These are phyloP conservation scores for Hydropotes inermis DNA, from an alignment of 2,113 vertebrate species.

Conservation along the genomic window DNA sequence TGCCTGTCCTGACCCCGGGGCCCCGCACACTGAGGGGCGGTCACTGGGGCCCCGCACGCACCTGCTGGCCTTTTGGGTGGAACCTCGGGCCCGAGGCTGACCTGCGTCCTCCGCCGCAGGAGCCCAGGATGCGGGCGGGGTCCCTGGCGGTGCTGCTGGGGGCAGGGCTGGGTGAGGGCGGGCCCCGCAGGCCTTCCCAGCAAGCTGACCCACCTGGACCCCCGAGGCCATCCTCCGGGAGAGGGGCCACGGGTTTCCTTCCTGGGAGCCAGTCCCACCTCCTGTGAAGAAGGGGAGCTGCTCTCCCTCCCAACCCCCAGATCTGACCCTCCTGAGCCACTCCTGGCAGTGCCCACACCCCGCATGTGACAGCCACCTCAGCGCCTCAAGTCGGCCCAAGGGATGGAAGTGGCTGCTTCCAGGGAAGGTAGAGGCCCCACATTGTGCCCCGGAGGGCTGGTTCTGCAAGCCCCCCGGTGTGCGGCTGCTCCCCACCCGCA, in stretches of 20 bases:
- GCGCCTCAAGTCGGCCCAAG: not conserved
- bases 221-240: not conserved
- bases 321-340: not conserved
- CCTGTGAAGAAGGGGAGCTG: no score
- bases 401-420: not conserved
- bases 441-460: rapidly evolving
- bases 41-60: rapidly evolving
- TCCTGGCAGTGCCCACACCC: not conserved
- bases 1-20: not conserved
- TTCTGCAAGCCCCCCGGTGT: rapidly evolving
- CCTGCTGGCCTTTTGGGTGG: not conserved
- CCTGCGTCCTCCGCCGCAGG: rapidly evolving
- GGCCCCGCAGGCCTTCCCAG: not conserved
- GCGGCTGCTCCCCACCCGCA: rapidly evolving
- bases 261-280: not conserved
- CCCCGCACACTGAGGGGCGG: rapidly evolving
- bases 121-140: not conserved
- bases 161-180: not conserved
- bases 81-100: rapidly evolving
- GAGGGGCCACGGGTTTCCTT: not conserved
- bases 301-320: no score
- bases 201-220: not conserved
- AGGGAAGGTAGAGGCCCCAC: not conserved
- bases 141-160: not conserved
- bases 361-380: not conserved